A percentile compares a stretch with the other conserved stretches of the same genome.
These are phyloP conservation scores for Malurus leucopterus DNA, from an alignment of 2,797 vertebrate genomes.

Conservation along the genomic window DNA sequence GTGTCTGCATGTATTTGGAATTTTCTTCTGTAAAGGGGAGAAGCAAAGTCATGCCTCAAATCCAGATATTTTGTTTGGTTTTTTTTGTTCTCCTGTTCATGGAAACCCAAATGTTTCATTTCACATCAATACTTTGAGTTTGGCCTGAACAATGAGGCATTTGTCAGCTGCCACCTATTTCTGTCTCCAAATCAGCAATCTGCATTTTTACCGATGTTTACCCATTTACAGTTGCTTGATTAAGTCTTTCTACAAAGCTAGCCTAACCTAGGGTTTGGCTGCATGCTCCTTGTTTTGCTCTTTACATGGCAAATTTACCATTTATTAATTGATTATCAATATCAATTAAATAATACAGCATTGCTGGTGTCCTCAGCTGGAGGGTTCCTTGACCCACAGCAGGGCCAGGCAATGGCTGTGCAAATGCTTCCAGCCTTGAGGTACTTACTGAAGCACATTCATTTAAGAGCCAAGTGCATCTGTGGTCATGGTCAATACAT, in stretches of 20 bases:
- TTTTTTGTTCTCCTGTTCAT: background rate
- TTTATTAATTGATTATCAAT: background rate
- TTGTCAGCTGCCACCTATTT: background rate
- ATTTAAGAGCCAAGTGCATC: background rate
- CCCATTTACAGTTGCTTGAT: background rate
- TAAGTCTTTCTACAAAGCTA: background rate
- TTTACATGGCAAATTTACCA: background rate
- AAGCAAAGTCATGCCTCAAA: background rate
- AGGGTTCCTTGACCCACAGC: background rate
- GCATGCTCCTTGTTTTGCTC: background rate
- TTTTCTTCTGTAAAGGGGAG: background rate
- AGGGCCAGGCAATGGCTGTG: accelerated
- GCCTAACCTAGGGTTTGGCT: background rate
- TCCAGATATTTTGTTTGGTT: background rate
- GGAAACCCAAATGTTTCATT: background rate
- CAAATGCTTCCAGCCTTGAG: background rate
- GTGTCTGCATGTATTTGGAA: background rate
- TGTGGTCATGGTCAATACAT: background rate
- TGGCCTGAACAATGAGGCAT: background rate
- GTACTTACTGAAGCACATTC: background rate
- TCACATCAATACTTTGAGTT: background rate
- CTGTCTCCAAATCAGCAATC: background rate
- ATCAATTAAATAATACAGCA: background rate
- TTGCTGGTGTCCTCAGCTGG: background rate
- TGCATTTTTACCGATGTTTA: background rate